These are phyloP conservation scores for Ptychodera flava DNA, from an alignment of 35 echinoderm and acorn worm genomes.

Conservation along the genomic window DNA sequence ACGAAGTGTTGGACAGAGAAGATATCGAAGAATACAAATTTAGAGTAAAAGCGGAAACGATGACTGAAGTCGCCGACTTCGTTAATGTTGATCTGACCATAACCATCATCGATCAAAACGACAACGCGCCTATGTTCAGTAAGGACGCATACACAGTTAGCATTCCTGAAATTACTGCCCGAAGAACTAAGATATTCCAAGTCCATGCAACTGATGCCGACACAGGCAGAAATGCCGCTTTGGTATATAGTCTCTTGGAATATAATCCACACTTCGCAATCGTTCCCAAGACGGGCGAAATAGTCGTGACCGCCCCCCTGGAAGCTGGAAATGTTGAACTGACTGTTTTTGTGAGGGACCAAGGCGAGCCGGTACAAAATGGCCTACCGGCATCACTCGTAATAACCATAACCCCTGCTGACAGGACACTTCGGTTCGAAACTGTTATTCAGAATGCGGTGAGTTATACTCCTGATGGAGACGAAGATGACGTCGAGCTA, in stretches of 20 bases:
- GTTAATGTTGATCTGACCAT: slow-evolving; percentile 20
- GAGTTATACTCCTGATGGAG: not conserved
- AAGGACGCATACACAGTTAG: slow-evolving; percentile 25
- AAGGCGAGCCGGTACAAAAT: not conserved
- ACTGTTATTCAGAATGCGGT: not conserved
- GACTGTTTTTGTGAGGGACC: not conserved
- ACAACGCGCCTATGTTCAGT: slow-evolving; percentile 74
- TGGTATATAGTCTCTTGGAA: slow-evolving; percentile 19
- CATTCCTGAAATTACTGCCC: slow-evolving; percentile 61
- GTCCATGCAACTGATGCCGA: slow-evolving; percentile 74
- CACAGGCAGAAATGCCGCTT: slow-evolving; percentile 26
- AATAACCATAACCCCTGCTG: not conserved
- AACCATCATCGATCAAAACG: slow-evolving; percentile 67
- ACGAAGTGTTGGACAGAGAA: not conserved
- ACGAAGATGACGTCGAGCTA: not conserved
- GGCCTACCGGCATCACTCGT: not conserved
- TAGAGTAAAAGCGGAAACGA: not conserved
- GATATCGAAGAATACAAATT: not conserved
- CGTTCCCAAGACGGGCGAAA: not conserved
- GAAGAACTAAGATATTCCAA: slow-evolving; percentile 39
- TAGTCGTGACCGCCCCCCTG: not conserved
- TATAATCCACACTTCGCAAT: not conserved
- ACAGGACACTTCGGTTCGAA: not conserved
- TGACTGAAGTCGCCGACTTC: not conserved
- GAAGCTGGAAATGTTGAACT: not conserved